phyloP scores from a whole-genome alignment of 2,888 invertebrate genomes.

The Pedicia rivosa region DNA sequence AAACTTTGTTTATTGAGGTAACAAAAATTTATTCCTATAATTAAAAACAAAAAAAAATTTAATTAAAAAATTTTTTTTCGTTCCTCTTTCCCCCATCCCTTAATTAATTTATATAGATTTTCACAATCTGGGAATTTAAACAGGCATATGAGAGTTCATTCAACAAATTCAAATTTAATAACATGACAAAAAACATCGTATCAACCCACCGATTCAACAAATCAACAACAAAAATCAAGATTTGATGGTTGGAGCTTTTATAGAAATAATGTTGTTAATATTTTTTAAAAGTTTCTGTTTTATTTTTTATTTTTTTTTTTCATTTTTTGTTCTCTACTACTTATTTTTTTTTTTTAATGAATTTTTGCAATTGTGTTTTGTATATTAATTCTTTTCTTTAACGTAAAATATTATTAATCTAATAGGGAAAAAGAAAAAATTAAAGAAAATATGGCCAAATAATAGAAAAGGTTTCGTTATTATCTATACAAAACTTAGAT shows the following conservation, averaged over 20 bases:
- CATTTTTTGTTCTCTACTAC: too few species aligned
- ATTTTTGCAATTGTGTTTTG: too few species aligned
- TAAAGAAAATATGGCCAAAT: too few species aligned
- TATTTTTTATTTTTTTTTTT: too few species aligned
- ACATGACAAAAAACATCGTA: constrained; percentile 40
- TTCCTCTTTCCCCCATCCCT: constrained; percentile 7
- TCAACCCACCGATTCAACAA: constrained; percentile 15
- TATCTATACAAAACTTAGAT: too few species aligned
- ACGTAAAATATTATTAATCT: too few species aligned
- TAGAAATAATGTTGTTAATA: constrained; percentile 4
- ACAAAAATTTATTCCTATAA: constrained; percentile 11
- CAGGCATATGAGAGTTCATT: constrained; percentile 96
- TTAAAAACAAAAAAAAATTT: too few species aligned
- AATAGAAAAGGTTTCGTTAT: too few species aligned
- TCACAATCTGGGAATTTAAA: constrained; percentile 98
- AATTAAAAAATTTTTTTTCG: background rate
- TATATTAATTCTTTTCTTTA: too few species aligned
- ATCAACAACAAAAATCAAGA: constrained; percentile 1
- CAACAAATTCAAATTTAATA: constrained; percentile 42
- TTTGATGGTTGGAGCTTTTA: constrained; percentile 3
- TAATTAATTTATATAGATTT: constrained; percentile 38
- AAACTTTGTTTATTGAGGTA: constrained; percentile 80
- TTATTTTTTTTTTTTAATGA: too few species aligned
- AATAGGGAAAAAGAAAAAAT: too few species aligned
- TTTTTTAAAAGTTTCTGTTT: background rate